Evolutionary conservation across 23 tunicate species (phyloP), one percentile per base, ranked within the genome.

Genomic region (Clavelina lepadiformis): DNA sequence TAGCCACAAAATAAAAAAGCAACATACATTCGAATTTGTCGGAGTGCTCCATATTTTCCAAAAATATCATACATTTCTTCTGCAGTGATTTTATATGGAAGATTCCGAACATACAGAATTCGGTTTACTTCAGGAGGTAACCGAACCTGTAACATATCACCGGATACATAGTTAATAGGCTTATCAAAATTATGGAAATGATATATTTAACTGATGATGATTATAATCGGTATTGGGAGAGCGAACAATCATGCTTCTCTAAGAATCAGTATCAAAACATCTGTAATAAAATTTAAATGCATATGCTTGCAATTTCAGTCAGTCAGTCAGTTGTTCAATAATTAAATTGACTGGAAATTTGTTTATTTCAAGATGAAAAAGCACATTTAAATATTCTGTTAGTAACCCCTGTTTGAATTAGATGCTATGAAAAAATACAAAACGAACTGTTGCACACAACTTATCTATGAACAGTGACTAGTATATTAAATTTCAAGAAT

Each of bases 51-150:
- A 68, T 83, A 93, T 68, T 93, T 93, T 47, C 98, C 98, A 68
- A 93, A 93, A 11, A 93, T 93, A 68, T 93, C 98, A 63, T 93
- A 93, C 94, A 93, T 84, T 79, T 93, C 98, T 68, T 93, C 98
- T 45, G 98, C 93, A 25, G 98, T 93, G 61, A 93, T 93, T 65
- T 93, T 93, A 75, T 93, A 93, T 29, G 98, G 98, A 7, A 93
- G 58, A 59, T 93, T 93, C 74, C 98, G 54, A 0, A 93, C 75
- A 38, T 93, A 93, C 26, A 93, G 61, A 24, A 86, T 93, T 54
- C 98, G 56, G 74, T 93, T 85, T 0, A 93, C 98, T 56, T 81
- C 97, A 31, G 97, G 97, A 18, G 97, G 97, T 25, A 89, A 71
- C 8, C 97, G 75, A 5, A 89, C 97, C 95, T 86, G 35, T 33